Evolutionary conservation across 2,797 vertebrate species (phyloP), one percentile per base, ranked within the genome.

Genomic region (Rousettus madagascariensis): DNA sequence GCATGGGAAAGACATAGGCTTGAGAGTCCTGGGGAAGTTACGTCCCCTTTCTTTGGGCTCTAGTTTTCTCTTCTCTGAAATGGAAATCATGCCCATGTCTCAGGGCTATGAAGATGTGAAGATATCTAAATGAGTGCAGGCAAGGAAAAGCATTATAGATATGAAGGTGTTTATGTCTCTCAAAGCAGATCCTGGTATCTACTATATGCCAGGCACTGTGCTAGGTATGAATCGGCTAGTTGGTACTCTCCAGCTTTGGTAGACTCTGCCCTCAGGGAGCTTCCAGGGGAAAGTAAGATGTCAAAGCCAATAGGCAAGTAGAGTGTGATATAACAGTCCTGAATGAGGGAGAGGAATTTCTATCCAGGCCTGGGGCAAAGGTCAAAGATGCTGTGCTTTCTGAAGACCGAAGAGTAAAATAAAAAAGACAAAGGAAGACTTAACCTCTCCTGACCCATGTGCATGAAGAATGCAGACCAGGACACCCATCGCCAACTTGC

Each of bases 351-450:
- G 28, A 75, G n/a, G 51, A 49, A 49, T 79, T 79, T 93, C 84
- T 68, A 38, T 55, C 30, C 43, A 95, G 28, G 93, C 16, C 79
- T 30, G 12, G 33, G n/a, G 51, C 28, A 61, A 68, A 68, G 30
- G 28, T 78, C 49, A 68, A 49, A 75, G 33, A 75, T 66, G 16
- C 46, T 61, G 11, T 79, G 20, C 41, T 94, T 95, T 69, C 36
- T 43, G 36, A 91, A 88, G 66, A 49, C 26, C 49, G 66, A 85
- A 85, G 57, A 90, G 51, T 84, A 75, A 69, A n/a, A 92, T 82
- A 41, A 41, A 83, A 86, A 93, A 65, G 22, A 63, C 36, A 63
- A 53, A 57, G n/a, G 74, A 59, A 79, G 20, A 11, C 19, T 94
- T 88, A 68, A 82, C 22, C 17, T 84, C 30, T 91, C 53, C 63